Evolutionary conservation across 1,140 invertebrate species (phyloP), one percentile per base, ranked within the genome.

Genomic region (Diorhabda sublineata): DNA sequence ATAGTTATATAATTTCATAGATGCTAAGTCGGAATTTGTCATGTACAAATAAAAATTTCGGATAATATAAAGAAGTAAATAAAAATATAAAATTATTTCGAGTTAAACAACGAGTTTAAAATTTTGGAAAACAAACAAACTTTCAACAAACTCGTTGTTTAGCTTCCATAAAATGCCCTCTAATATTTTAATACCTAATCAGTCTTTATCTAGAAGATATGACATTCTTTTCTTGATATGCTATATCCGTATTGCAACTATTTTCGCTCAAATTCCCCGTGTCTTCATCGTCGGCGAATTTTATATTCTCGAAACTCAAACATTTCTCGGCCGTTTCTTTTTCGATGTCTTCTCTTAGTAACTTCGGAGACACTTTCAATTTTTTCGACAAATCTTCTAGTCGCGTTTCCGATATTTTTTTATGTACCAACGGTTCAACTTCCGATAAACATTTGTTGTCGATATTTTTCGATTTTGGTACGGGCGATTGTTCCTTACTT

Each of bases 241-340:
- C 67, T 72, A 76, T 64, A 71, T 77, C 74, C 63, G 71, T 71
- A 73, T 74, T 77, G 70, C 74, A 72, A 58, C 69, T 67, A 44
- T 71, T 73, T 69, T 76, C 71, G 70, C 57, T 69, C 57, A 69
- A 68, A 52, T 76, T 71, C 64, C 75, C 58, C 11, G 79, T 76
- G 62, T 77, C 73, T 74, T 83, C 79, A 69, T 85, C 84, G 70
- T 85, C 84, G n/a, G 82, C 84, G 72, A 82, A 85, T 68, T 83
- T 82, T 8, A 85, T 84, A 61, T 85, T 75, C 26, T 82, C 79
- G 45, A 80, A 56, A 63, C 74, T 75, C 2, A 82, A 78, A 0
- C 80, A 79, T 67, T 83, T 85, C 60, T 84, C 83, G 58, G 79
- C 77, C 2, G 83, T 84, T 69, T 85, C 84, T 71, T 84, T 85